Evolutionary conservation across 2,797 vertebrate genomes (phyloP).

Genomic region (Vipera latastei): DNA sequence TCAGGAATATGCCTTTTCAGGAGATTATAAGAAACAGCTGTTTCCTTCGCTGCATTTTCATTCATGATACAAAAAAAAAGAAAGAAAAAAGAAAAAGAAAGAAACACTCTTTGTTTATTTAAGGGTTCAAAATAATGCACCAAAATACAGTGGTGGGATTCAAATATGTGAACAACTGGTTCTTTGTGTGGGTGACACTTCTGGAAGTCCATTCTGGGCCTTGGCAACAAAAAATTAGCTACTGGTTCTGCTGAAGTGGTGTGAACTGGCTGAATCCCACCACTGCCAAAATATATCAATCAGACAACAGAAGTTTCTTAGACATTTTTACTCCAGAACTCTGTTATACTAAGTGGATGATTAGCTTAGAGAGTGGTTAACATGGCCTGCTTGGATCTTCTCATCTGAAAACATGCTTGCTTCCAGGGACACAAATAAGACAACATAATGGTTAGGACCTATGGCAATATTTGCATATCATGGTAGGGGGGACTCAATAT

Average conservation of each 20-base stretch:
- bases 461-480: background rate
- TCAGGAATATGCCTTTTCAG: constrained; percentile 1
- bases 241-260: too few species aligned
- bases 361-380: background rate
- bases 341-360: background rate
- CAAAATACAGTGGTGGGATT: too few species aligned
- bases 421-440: background rate
- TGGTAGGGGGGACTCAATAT: background rate
- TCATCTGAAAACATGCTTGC: background rate
- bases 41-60: background rate
- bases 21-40: background rate
- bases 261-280: too few species aligned
- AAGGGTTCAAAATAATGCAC: background rate
- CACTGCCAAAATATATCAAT: background rate
- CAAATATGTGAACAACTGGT: too few species aligned
- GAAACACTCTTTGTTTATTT: background rate
- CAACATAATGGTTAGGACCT: background rate
- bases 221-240: too few species aligned
- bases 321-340: background rate
- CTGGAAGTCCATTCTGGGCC: too few species aligned
- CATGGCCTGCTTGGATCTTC: background rate
- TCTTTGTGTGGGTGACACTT: too few species aligned
- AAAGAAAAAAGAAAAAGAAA: background rate
- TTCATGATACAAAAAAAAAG: background rate
- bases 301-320: background rate